Evolutionary conservation across 2,888 invertebrate species (phyloP), one percentile per base, ranked within the genome.

Genomic region (Drosophila falleni): DNA sequence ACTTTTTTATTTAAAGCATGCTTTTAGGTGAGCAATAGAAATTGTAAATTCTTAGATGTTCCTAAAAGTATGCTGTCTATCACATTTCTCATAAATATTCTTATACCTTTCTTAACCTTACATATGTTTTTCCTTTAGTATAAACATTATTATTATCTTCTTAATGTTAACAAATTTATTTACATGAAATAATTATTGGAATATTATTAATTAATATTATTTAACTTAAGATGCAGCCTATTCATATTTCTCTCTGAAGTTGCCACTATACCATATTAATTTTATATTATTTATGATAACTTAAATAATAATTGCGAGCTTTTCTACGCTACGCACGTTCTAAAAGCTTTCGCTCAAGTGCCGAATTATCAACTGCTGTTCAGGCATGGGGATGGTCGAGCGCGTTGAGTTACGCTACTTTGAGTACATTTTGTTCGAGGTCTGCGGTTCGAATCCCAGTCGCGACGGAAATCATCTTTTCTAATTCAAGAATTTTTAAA

Each of bases 321-420:
- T 78, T 74, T 10, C 5, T 11, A 19, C 31, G 1, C 23, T 5
- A n/a, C 19, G 10, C 37, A 39, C 16, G 11, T 42, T 16, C 4
- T 5, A 10, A 50, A 47, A 78, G 65, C 61, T 68, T 42, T 11
- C 3, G 33, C 51, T 73, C 1, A 73, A 51, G 5, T 71, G 3
- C 6, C 41, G 2, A 53, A 71, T 31, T 29, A 11, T 5, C 26
- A 0, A 0, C 0, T 0, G 0, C 0, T 0, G 0, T 1, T 0
- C 0, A 29, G 69, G 29, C 5, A 60, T 50, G 26, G 39, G 15
- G 61, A 82, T 88, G 80, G 83, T 77, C 56, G 56, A 47, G 35
- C 15, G 35, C 26, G 51, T 26, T 77, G 11, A 61, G 59, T 23
- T 39, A 42, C 53, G 3, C 0, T 8, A 3, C 15, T 0, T 1